These are phyloP conservation scores for Anthopleura sola DNA, from an alignment of 64 coral and sea anemone species.

Conservation along the genomic window DNA sequence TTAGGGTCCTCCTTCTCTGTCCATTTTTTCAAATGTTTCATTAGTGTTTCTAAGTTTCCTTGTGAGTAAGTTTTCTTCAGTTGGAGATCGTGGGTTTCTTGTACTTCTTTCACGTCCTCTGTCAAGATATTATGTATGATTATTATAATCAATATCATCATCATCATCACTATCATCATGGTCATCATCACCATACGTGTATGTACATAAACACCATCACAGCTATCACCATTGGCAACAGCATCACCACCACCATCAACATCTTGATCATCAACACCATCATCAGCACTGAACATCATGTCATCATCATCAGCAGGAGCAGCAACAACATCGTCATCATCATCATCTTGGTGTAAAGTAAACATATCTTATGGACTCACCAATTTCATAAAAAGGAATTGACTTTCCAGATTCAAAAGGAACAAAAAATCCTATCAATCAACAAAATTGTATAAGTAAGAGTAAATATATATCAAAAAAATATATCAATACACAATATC, in stretches of 20 bases:
- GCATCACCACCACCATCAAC: too few relatives aligned
- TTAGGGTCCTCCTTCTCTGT: slow-evolving; percentile 54
- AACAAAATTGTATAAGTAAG: neutral
- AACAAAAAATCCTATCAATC: slow-evolving; percentile 18
- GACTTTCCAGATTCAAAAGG: slow-evolving; percentile 18
- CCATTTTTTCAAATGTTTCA: slow-evolving; percentile 41
- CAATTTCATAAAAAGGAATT: slow-evolving; percentile 39
- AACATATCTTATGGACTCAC: neutral
- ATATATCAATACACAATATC: neutral
- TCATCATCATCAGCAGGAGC: too few relatives aligned
- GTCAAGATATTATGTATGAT: neutral
- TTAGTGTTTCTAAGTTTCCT: slow-evolving; percentile 68
- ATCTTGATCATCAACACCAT: too few relatives aligned
- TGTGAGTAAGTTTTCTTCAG: slow-evolving; percentile 60
- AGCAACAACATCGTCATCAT: too few relatives aligned
- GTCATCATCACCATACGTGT: too few relatives aligned
- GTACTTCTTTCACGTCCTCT: slow-evolving; percentile 60
- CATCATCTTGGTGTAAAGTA: neutral
- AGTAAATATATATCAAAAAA: too few relatives aligned
- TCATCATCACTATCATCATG: too few relatives aligned
- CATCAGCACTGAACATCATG: too few relatives aligned
- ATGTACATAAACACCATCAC: too few relatives aligned
- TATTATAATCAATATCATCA: too few relatives aligned
- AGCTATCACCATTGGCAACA: too few relatives aligned
- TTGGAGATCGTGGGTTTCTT: slow-evolving; percentile 40